Evolutionary conservation across 2,113 vertebrate species (phyloP), one percentile per base, ranked within the genome.

Genomic region (Oplegnathus fasciatus): DNA sequence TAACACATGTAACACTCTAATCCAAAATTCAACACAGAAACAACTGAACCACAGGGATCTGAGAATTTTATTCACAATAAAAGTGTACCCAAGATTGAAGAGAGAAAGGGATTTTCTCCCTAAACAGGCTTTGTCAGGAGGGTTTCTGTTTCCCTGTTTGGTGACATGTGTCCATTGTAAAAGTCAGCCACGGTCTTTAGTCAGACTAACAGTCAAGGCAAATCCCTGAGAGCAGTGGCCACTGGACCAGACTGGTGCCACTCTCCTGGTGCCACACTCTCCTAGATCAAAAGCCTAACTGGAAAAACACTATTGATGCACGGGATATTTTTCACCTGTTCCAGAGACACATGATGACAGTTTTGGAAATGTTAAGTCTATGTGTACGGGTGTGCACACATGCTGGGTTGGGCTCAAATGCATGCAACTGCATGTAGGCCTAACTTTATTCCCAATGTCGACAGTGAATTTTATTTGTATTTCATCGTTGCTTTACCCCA

Each of bases 251-350:
- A 68, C 60, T n/a, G 26, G 40, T 30, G 72, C 37, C 32, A 83
- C n/a, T n/a, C n/a, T n/a, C n/a, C n/a, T n/a, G n/a, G n/a, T n/a
- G n/a, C n/a, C n/a, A 71, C 58, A n/a, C 60, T 78, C 44, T 24
- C n/a, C 30, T 18, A 54, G 46, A 88, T 68, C 70, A 73, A 89
- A 83, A 72, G 66, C 44, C 76, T 71, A 30, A 57, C 57, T 75
- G 58, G 7, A 76, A 26, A 61, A 78, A 65, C 55, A 74, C 37
- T 37, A 14, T 32, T 74, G 5, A 58, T 32, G 73, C 44, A 44
- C 57, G 40, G 46, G 55, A 82, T 61, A 73, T 77, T 66, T 70
- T 74, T 62, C 70, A 52, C 80, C 73, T 82, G 83, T 20, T 40
- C n/a, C 82, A 76, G 6, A 77, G 15, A 86, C 28, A 52, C 61